These are phyloP conservation scores for Drusus annulatus DNA, from an alignment of 1,140 invertebrate genomes.

Conservation along the genomic window DNA sequence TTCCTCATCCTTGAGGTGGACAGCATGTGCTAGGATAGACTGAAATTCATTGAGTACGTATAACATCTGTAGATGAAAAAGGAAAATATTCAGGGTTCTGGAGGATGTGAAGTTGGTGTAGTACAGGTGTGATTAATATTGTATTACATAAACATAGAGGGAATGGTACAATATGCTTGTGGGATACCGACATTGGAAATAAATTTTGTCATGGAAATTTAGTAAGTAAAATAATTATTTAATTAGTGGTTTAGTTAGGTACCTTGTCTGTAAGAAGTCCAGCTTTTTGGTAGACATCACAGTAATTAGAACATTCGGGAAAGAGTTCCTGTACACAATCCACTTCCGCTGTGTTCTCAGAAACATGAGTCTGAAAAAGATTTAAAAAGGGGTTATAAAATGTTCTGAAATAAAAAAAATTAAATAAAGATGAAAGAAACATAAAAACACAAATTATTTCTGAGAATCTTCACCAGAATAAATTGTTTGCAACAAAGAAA, in stretches of 20 bases:
- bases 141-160: too few species aligned
- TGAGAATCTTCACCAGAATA: not conserved
- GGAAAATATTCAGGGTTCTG: too few species aligned
- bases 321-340: slow-evolving; percentile 69
- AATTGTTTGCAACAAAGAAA: slow-evolving; percentile 1
- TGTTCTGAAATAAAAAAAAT: not conserved
- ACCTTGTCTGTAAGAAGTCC: slow-evolving; percentile 83
- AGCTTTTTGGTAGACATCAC: slow-evolving; percentile 83
- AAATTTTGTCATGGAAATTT: too few species aligned
- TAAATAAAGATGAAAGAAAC: too few species aligned
- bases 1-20: slow-evolving; percentile 83
- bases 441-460: too few species aligned
- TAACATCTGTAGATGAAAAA: too few species aligned
- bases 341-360: slow-evolving; percentile 85
- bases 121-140: too few species aligned
- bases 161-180: too few species aligned
- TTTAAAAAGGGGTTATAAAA: not conserved
- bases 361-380: slow-evolving; percentile 84
- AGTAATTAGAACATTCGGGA: slow-evolving; percentile 76
- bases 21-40: slow-evolving; percentile 84
- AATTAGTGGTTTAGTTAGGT: slow-evolving; percentile 45
- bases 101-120: too few species aligned
- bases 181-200: too few species aligned
- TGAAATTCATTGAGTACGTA: slow-evolving; percentile 57
- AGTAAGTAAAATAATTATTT: too few species aligned